Evolutionary conservation across 2,797 vertebrate genomes (phyloP), one percentile per base, ranked within the genome.

Genomic region (Hephaestus fuliginosus): DNA sequence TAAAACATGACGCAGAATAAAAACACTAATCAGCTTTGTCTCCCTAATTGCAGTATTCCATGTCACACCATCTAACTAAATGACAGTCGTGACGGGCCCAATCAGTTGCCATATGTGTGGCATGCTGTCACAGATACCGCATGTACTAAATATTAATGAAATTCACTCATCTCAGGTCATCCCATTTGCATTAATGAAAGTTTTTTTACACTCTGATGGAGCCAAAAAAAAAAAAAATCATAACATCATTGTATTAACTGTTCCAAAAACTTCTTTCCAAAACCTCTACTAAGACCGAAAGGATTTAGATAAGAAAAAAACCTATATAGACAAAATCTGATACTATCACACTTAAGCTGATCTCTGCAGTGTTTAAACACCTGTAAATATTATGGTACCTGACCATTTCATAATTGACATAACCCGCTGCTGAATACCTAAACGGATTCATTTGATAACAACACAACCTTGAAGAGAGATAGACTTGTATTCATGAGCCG

Each of bases 401-500:
- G 58, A 10, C 22, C 52, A 36, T 65, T 78, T 58, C 72, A 76
- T 30, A 25, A 68, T 20, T 64, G 48, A 74, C 41, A 44, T 12
- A 15, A 30, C 46, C 52, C 66, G 67, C 46, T 73, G 61, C 72
- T 82, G 73, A 84, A 78, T 56, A 52, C 14, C 46, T 85, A 53
- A 76, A 64, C 44, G 8, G 64, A 18, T 18, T 78, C n/a, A 43
- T 77, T 30, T 72, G 66, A 84, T 80, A 57, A 71, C 41, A 68
- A 70, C 49, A 12, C 66, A 70, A 46, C 62, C 53, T 74, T 66
- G 25, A 46, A 17, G 6, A 25, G 41, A 74, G 61, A 78, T 25
- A 65, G 58, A 74, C 18, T 65, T 86, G 69, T 70, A 79, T 86
- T 85, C 83, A 80, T 70, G 52, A 78, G 51, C 62, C 70, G 49